Base-by-base conservation (phyloP, 2,888 invertebrate genomes). In the Salpingus planirostris region DNA sequence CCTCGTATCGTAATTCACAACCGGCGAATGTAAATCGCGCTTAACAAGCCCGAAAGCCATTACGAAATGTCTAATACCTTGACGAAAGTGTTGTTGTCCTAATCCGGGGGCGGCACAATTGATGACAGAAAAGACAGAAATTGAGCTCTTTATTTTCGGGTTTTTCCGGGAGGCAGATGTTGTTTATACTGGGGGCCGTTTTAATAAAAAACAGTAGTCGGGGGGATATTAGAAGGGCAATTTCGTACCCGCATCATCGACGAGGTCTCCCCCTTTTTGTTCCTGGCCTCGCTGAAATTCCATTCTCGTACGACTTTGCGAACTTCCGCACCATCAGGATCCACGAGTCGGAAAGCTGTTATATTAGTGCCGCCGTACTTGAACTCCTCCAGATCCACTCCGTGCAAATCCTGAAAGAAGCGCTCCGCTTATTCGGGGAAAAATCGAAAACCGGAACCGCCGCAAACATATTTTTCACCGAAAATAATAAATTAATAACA, bases 361-460 rank as follows among this genome's bases (percentile, higher is more conserved):
- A 96, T 90, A 65, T 95, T 95, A 13, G 93, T 92, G 15, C 93
- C 93, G 5, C 91, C 89, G 62, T 92, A 89, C 60, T 87, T 87
- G 64, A 95, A 95, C 63, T 91, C 89, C 55, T 90, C 89, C 54
- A 95, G 69, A 66, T 93, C 86, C 18, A 96, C 80, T 32, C 87
- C 89, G 55, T 92, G 88, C 41, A 95, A 70, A 64, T 93, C 93
- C 89, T 90, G 34, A 7, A 38, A 13, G 5, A 27, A 27, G 14
- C 8, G 11, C 2, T 3, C 24, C 3, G 12, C n/a, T 24, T 11
- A 24, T 3, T 11, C 3, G n/a, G n/a, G n/a, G n/a, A n/a, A n/a
- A n/a, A n/a, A n/a, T n/a, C n/a, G n/a, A n/a, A n/a, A n/a, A n/a
- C n/a, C n/a, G n/a, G n/a, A n/a, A n/a, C n/a, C n/a, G n/a, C n/a